Conservation (phyloP, 92 coral and sea anemone species). For the Porites evermanni region DNA sequence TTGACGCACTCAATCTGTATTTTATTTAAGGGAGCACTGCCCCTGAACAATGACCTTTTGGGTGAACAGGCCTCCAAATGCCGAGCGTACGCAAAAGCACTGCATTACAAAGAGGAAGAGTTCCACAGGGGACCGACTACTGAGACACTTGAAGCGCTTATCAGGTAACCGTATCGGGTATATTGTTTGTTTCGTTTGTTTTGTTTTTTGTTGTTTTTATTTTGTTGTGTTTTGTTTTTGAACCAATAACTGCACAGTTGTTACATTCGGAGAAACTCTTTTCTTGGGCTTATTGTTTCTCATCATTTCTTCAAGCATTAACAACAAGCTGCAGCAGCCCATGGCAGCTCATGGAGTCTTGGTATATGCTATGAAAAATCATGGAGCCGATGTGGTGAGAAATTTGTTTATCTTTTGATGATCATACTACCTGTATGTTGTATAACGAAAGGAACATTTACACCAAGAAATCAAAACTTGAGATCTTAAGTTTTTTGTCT, state of each 20-base stretch:
- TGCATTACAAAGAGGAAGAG: slow-evolving; percentile 99
- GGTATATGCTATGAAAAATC: slow-evolving; percentile 92
- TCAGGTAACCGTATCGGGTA: slow-evolving; percentile 58
- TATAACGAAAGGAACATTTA: too few species aligned
- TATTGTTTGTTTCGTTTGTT: background rate
- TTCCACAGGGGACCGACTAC: slow-evolving; percentile 95
- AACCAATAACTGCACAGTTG: too few species aligned
- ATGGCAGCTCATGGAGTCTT: slow-evolving; percentile 99
- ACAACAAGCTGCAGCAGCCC: slow-evolving; percentile 98
- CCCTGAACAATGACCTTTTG: slow-evolving; percentile 89
- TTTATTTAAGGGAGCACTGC: slow-evolving; percentile 82
- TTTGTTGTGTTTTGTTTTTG: too few species aligned
- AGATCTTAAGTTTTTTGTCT: too few species aligned
- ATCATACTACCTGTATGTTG: too few species aligned
- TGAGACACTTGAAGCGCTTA: slow-evolving; percentile 94
- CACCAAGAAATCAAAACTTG: too few species aligned
- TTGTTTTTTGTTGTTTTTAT: too few species aligned
- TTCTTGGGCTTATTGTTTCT: too few species aligned
- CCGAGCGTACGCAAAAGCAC: slow-evolving; percentile 99
- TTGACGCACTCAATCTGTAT: too few species aligned
- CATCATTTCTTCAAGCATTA: slow-evolving; percentile 68
- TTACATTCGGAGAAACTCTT: too few species aligned
- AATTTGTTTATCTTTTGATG: background rate
- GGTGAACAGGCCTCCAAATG: slow-evolving; percentile 99
- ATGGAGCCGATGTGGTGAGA: slow-evolving; percentile 91